phyloP scores from a whole-genome alignment of 1,140 invertebrate genomes.

The Zophobas atratus region DNA sequence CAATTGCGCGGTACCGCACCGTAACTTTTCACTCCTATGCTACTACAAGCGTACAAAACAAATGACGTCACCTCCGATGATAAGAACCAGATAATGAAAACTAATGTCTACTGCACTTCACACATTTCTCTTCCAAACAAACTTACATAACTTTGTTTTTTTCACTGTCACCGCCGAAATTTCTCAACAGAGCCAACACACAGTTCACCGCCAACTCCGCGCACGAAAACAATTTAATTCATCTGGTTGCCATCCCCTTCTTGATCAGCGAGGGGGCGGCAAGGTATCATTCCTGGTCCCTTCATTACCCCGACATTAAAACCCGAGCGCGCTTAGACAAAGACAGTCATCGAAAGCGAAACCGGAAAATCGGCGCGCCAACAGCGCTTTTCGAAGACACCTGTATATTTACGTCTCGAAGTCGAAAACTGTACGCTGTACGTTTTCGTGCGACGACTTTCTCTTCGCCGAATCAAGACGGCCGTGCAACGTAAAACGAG shows the following conservation, averaged over 20 bases:
- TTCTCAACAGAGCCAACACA: background rate
- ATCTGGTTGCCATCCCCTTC: background rate
- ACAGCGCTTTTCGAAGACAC: background rate
- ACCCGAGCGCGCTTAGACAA: background rate
- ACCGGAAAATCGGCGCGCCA: background rate
- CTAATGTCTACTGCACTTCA: background rate
- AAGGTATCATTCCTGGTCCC: background rate
- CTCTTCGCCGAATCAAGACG: background rate
- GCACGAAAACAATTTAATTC: background rate
- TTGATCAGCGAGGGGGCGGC: background rate
- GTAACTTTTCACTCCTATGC: background rate
- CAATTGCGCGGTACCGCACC: no score
- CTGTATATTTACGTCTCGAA: no score
- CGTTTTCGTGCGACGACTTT: slow-evolving; percentile 1
- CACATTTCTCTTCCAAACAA: background rate
- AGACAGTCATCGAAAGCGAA: background rate
- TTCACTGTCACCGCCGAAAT: background rate
- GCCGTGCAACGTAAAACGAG: background rate
- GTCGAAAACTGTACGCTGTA: background rate
- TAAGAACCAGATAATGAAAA: background rate
- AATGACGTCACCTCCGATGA: background rate
- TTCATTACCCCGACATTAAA: background rate
- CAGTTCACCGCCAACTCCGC: background rate
- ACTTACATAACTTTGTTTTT: background rate
- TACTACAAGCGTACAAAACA: background rate